Percentiles rank a stretch among this genome's conserved stretches.
Evolutionary conservation across 2,888 invertebrate species (phyloP).

Genomic region (Caenorhabditis virilis): DNA sequence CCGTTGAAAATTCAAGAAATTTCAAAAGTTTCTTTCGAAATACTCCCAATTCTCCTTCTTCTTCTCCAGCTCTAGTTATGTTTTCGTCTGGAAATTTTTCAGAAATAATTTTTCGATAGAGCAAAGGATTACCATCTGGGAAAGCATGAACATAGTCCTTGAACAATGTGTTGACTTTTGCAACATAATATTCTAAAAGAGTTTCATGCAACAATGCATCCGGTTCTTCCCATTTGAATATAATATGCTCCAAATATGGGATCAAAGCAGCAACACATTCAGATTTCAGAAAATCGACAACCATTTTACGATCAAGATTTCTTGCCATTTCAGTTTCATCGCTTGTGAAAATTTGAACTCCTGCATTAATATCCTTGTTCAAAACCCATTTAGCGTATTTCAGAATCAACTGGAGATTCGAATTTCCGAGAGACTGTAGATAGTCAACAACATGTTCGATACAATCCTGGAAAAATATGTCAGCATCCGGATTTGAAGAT

Average conservation of each 20-base stretch:
- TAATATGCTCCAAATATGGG: conserved; percentile 91
- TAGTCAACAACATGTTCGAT: conserved; percentile 86
- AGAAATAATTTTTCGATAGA: not conserved
- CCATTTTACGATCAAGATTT: conserved; percentile 83
- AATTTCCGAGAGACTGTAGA: conserved; percentile 71
- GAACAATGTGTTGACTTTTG: conserved; percentile 73
- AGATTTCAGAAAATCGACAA: conserved; percentile 85
- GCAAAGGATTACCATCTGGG: conserved; percentile 61
- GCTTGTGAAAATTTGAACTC: conserved; percentile 85
- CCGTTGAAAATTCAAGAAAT: conserved; percentile 54
- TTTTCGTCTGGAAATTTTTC: conserved; percentile 67
- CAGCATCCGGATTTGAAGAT: conserved; percentile 76
- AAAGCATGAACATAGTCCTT: conserved; percentile 69
- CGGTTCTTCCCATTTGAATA: conserved; percentile 85
- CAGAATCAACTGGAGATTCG: conserved; percentile 85
- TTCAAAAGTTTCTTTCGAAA: conserved; percentile 75
- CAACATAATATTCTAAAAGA: conserved; percentile 85
- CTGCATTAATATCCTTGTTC: conserved; percentile 83
- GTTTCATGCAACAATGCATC: conserved; percentile 87
- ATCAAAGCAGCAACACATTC: conserved; percentile 81
- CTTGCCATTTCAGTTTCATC: conserved; percentile 81
- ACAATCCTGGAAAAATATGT: conserved; percentile 72
- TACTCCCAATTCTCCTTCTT: conserved; percentile 73
- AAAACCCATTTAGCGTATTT: conserved; percentile 93
- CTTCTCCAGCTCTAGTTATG: conserved; percentile 69